Conservation (phyloP, 2,888 invertebrate genomes). For the Euplexia lucipara region DNA sequence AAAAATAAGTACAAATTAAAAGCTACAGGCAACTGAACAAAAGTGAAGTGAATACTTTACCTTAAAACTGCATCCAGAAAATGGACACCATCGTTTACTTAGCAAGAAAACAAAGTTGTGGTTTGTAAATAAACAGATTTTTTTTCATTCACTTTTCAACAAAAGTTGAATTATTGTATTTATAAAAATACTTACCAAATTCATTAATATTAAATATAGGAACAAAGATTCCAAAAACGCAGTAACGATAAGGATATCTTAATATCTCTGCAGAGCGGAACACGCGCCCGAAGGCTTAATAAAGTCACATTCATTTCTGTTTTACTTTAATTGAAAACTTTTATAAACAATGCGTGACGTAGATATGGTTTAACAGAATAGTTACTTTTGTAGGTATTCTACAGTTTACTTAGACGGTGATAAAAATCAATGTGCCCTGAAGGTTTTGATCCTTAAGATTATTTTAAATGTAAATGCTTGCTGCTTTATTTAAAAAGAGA, state of each 20-base stretch:
- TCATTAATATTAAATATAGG: conserved; percentile 19
- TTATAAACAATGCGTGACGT: not conserved
- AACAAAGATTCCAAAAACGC: conserved; percentile 14
- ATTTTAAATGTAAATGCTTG: too few species aligned
- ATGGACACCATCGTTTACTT: too few species aligned
- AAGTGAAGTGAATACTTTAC: too few species aligned
- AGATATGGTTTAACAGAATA: not conserved
- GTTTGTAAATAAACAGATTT: not conserved
- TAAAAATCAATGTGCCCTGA: too few species aligned
- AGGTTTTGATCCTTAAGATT: too few species aligned
- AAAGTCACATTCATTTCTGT: conserved; percentile 2
- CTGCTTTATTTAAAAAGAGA: too few species aligned
- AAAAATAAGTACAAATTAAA: too few species aligned
- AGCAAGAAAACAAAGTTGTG: too few species aligned
- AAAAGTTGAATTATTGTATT: conserved; percentile 2
- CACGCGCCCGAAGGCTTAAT: conserved; percentile 35
- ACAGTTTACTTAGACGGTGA: too few species aligned
- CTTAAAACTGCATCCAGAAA: not conserved
- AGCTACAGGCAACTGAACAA: too few species aligned
- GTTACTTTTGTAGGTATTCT: too few species aligned
- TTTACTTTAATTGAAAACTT: conserved; percentile 1
- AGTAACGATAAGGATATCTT: conserved; percentile 20
- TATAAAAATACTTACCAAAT: conserved; percentile 11
- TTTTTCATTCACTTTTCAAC: not conserved
- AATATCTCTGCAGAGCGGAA: conserved; percentile 13